These are phyloP conservation scores for Orchesella cincta DNA, from an alignment of 1,140 invertebrate species.

Conservation along the genomic window DNA sequence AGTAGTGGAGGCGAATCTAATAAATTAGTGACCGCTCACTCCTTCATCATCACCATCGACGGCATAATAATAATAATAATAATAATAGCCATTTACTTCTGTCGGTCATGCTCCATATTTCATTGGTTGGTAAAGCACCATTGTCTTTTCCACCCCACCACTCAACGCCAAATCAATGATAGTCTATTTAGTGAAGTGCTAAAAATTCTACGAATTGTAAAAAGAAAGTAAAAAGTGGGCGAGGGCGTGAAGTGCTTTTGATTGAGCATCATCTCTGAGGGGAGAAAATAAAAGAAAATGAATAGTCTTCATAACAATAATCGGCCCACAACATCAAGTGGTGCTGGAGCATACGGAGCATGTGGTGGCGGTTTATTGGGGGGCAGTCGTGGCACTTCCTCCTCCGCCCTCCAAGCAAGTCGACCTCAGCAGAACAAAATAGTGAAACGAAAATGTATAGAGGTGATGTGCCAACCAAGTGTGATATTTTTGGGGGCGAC, in stretches of 20 bases:
- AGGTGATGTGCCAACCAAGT: conserved; percentile 45
- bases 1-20: too few relatives aligned
- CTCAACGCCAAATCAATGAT: too few relatives aligned
- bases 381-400: not conserved
- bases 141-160: not conserved
- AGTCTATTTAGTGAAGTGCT: too few relatives aligned
- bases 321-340: not conserved
- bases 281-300: not conserved
- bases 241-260: too few relatives aligned
- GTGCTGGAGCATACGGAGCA: not conserved
- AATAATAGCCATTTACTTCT: too few relatives aligned
- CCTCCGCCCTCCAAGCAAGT: not conserved
- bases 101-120: too few relatives aligned
- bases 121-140: too few relatives aligned
- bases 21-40: too few relatives aligned
- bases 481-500: conserved; percentile 43
- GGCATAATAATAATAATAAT: too few relatives aligned
- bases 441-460: conserved; percentile 42
- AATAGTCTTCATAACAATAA: not conserved
- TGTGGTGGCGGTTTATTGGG: not conserved
- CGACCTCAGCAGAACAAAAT: conserved; percentile 37
- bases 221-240: not conserved
- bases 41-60: too few relatives aligned
- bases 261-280: not conserved
- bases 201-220: too few relatives aligned